Evolutionary conservation across 1,140 invertebrate genomes (phyloP).

Genomic region (Nephotettix cincticeps): DNA sequence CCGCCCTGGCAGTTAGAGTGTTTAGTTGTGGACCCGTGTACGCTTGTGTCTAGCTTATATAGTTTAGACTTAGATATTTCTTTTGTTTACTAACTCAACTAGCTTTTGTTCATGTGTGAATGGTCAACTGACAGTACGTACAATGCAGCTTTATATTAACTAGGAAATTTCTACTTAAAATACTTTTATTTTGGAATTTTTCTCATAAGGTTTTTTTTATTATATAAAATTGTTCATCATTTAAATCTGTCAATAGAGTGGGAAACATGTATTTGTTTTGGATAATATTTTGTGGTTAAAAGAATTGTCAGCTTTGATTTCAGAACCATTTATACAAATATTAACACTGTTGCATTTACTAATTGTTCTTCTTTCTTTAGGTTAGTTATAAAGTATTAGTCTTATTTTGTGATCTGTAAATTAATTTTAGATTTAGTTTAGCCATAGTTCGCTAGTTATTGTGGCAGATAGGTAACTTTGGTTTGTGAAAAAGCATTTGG

Average conservation of each 20-base stretch:
- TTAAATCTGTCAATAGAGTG: not conserved
- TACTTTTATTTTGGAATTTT: not conserved
- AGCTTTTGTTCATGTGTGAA: not conserved
- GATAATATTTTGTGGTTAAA: not conserved
- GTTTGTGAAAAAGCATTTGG: too few species aligned
- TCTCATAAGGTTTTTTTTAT: not conserved
- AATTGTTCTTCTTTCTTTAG: too few species aligned
- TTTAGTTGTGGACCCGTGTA: not conserved
- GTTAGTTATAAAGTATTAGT: too few species aligned
- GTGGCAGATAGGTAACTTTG: too few species aligned
- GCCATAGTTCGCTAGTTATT: too few species aligned
- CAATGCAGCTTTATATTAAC: not conserved
- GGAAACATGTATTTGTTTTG: not conserved
- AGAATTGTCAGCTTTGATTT: too few species aligned
- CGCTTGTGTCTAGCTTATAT: not conserved
- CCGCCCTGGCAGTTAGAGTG: not conserved
- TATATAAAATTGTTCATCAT: not conserved
- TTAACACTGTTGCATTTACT: too few species aligned
- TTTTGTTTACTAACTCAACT: conserved; percentile 3
- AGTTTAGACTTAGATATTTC: not conserved
- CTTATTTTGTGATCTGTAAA: too few species aligned
- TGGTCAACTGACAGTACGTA: not conserved
- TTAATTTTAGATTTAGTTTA: too few species aligned
- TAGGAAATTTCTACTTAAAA: not conserved
- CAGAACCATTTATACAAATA: too few species aligned